Evolutionary conservation across 1,140 invertebrate species (phyloP).

Genomic region (Procambarus virginalis): DNA sequence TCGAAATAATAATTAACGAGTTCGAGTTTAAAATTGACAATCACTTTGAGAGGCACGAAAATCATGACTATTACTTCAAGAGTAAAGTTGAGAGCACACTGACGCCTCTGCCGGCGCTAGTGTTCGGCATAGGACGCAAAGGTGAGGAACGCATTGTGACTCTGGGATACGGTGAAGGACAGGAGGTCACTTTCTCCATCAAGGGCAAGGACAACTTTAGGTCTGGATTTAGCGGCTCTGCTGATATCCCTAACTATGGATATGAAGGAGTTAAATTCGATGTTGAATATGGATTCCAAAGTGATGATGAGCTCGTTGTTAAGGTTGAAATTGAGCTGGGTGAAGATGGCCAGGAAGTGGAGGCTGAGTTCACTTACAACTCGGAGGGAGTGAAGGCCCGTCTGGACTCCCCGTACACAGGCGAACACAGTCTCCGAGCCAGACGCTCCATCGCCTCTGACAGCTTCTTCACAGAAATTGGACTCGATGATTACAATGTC

Average conservation of each 20-base stretch:
- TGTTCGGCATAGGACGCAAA: constrained; percentile 58
- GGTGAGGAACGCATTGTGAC: constrained; percentile 55
- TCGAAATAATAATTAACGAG: constrained; percentile 59
- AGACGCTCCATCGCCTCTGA: constrained; percentile 61
- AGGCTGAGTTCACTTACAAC: constrained; percentile 59
- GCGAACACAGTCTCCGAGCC: constrained; percentile 47
- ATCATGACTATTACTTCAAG: constrained; percentile 60
- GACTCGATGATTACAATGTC: constrained; percentile 64
- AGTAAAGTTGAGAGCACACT: constrained; percentile 61
- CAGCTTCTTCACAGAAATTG: constrained; percentile 62
- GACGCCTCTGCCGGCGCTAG: constrained; percentile 58
- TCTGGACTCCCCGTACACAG: constrained; percentile 36
- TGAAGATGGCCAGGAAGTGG: constrained; percentile 36
- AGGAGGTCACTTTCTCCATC: constrained; percentile 60
- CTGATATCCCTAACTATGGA: constrained; percentile 64
- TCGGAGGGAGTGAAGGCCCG: constrained; percentile 65
- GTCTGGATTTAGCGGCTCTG: constrained; percentile 60
- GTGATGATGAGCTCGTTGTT: constrained; percentile 50
- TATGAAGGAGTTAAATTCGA: constrained; percentile 59
- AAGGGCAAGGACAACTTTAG: constrained; percentile 65
- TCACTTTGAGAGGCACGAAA: constrained; percentile 47
- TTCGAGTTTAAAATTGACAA: constrained; percentile 53
- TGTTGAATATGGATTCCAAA: constrained; percentile 57
- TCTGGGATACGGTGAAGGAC: constrained; percentile 60
- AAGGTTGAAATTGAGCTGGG: constrained; percentile 42